Conservation (phyloP, 1,140 invertebrate genomes). For the Drosophila azteca region DNA sequence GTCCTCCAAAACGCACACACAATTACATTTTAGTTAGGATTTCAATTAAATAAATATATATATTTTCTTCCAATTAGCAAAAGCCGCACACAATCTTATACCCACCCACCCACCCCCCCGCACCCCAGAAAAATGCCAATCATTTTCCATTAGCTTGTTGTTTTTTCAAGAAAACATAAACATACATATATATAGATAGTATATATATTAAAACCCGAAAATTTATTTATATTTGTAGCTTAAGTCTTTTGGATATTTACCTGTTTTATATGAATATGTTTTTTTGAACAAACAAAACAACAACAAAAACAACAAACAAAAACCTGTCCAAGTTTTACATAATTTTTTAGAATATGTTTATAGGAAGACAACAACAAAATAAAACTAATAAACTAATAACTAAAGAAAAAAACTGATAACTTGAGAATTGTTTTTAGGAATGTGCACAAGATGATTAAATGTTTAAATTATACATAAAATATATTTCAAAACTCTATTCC, state of each 20-base stretch:
- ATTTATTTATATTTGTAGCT: conserved; percentile 43
- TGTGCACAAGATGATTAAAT: conserved; percentile 29
- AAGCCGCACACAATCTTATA: conserved; percentile 22
- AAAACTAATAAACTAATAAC: conserved; percentile 19
- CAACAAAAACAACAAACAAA: conserved; percentile 31
- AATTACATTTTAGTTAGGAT: conserved; percentile 13
- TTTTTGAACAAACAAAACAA: conserved; percentile 61
- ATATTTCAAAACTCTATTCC: not conserved
- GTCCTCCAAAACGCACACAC: not conserved
- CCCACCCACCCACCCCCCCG: not conserved
- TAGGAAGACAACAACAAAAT: conserved; percentile 9
- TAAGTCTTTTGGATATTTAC: conserved; percentile 48
- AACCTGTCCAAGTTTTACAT: conserved; percentile 73
- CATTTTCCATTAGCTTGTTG: conserved; percentile 38
- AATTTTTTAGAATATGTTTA: conserved; percentile 55
- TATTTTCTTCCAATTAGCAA: conserved; percentile 35
- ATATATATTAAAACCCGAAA: conserved; percentile 15
- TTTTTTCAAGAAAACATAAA: conserved; percentile 12
- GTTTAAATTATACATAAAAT: no score
- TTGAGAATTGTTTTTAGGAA: conserved; percentile 28
- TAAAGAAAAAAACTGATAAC: conserved; percentile 13
- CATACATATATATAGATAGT: conserved; percentile 18
- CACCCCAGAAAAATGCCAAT: conserved; percentile 9
- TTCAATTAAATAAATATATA: conserved; percentile 20
- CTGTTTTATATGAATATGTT: conserved; percentile 53